Evolutionary conservation across 2,888 invertebrate genomes (phyloP).

Genomic region (Boloria euphrosyne): DNA sequence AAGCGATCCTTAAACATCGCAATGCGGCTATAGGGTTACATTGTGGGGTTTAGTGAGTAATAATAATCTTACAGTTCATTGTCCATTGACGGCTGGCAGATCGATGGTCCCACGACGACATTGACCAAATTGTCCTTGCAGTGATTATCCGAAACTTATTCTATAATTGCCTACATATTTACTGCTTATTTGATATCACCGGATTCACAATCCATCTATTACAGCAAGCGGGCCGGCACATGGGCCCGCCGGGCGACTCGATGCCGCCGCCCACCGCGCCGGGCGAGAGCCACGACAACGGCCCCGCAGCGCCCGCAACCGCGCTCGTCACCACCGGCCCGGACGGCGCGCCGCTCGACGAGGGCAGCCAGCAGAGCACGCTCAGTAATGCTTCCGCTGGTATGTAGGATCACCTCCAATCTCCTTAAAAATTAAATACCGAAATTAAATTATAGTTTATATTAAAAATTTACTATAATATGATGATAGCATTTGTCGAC

Average conservation of each 20-base stretch:
- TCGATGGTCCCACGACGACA: too few relatives aligned
- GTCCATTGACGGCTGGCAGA: too few relatives aligned
- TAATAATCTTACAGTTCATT: too few relatives aligned
- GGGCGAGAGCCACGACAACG: conserved; percentile 85
- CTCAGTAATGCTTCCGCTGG: conserved; percentile 96
- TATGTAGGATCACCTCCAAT: conserved; percentile 55
- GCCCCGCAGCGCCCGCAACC: conserved; percentile 88
- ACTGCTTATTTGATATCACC: not conserved
- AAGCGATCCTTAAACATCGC: too few relatives aligned
- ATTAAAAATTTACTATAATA: too few relatives aligned
- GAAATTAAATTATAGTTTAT: too few relatives aligned
- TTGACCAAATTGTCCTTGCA: too few relatives aligned
- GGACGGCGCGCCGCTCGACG: conserved; percentile 93
- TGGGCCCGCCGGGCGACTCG: conserved; percentile 76
- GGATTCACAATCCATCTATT: conserved; percentile 45
- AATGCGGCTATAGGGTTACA: too few relatives aligned
- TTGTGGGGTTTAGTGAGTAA: too few relatives aligned
- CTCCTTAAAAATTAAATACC: not conserved
- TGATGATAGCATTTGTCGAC: too few relatives aligned
- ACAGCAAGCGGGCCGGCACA: conserved; percentile 82
- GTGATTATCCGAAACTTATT: too few relatives aligned
- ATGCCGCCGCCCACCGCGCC: conserved; percentile 84
- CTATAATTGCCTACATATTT: too few relatives aligned
- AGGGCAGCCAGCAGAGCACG: conserved; percentile 96
- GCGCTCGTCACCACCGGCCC: conserved; percentile 95